Conservation (phyloP, 2,888 invertebrate genomes). For the Drosophila mimica region DNA sequence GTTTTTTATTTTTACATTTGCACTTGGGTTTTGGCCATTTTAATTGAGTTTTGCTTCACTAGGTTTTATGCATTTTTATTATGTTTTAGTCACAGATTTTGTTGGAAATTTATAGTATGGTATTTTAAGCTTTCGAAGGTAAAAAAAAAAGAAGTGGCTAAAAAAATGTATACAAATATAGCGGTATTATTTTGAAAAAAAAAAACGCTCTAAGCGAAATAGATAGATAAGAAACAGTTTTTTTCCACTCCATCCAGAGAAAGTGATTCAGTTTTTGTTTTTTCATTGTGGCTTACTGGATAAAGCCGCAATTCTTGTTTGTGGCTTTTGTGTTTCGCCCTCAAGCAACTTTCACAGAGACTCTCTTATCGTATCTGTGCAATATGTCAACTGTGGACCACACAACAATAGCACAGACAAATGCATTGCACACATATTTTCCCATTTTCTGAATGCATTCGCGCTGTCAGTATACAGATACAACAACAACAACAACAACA, state of each 20-base stretch:
- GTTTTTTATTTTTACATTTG: slow-evolving; percentile 26
- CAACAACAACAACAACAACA: slow-evolving; percentile 1
- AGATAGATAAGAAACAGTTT: neutral
- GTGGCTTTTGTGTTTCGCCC: slow-evolving; percentile 9
- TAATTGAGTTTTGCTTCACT: slow-evolving; percentile 63
- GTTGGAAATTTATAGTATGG: slow-evolving; percentile 10
- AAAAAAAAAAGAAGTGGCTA: too few species aligned
- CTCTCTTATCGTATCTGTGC: slow-evolving; percentile 48
- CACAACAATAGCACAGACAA: slow-evolving; percentile 40
- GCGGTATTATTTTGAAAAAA: neutral
- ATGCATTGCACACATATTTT: slow-evolving; percentile 43
- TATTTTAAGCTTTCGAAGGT: slow-evolving; percentile 1
- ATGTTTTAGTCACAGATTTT: slow-evolving; percentile 21
- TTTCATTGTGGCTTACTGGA: slow-evolving; percentile 5
- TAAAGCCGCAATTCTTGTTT: slow-evolving; percentile 4
- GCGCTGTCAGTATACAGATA: slow-evolving; percentile 27
- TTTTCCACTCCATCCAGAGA: slow-evolving; percentile 1
- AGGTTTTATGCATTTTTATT: slow-evolving; percentile 16
- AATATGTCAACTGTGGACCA: slow-evolving; percentile 64
- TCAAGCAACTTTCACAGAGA: slow-evolving; percentile 8
- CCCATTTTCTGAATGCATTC: slow-evolving; percentile 51
- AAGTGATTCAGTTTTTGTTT: slow-evolving; percentile 17
- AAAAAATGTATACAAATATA: neutral
- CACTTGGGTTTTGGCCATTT: slow-evolving; percentile 41
- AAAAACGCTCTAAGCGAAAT: neutral